Evolutionary conservation across 2,888 invertebrate genomes (phyloP).

Genomic region (Megamerina dolium): DNA sequence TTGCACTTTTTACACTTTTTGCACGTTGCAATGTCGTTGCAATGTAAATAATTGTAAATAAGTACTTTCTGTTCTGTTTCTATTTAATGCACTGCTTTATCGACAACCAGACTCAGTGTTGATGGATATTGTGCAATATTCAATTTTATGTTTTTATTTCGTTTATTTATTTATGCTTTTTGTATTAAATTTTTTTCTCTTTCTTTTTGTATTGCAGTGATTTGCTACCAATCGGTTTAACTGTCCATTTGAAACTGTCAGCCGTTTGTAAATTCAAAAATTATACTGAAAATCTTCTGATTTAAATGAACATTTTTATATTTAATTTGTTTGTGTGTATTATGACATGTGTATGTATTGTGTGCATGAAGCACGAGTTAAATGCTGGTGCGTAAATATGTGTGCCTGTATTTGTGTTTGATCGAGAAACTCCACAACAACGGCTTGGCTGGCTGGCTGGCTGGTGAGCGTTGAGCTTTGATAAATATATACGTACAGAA

Average conservation of each 20-base stretch:
- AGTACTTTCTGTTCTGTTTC: not conserved
- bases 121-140: not conserved
- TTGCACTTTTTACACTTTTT: too few relatives aligned
- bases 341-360: too few relatives aligned
- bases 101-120: not conserved
- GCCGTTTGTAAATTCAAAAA: conserved; percentile 37
- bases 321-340: conserved; percentile 21
- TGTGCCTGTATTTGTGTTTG: too few relatives aligned
- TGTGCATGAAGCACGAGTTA: too few relatives aligned
- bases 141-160: not conserved
- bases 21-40: too few relatives aligned
- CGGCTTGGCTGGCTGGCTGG: too few relatives aligned
- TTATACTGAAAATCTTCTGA: conserved; percentile 44
- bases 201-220: conserved; percentile 1
- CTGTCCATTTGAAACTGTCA: conserved; percentile 28
- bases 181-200: not conserved
- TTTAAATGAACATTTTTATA: conserved; percentile 41
- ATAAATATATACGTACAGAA: too few relatives aligned
- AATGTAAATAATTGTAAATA: not conserved
- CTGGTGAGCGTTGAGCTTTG: too few relatives aligned
- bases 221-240: not conserved
- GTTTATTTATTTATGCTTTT: not conserved
- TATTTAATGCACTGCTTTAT: conserved; percentile 5
- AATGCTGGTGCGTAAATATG: too few relatives aligned
- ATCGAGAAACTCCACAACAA: too few relatives aligned